Base-by-base conservation (phyloP, 2,888 invertebrate species). In the Tenthredo notha region DNA sequence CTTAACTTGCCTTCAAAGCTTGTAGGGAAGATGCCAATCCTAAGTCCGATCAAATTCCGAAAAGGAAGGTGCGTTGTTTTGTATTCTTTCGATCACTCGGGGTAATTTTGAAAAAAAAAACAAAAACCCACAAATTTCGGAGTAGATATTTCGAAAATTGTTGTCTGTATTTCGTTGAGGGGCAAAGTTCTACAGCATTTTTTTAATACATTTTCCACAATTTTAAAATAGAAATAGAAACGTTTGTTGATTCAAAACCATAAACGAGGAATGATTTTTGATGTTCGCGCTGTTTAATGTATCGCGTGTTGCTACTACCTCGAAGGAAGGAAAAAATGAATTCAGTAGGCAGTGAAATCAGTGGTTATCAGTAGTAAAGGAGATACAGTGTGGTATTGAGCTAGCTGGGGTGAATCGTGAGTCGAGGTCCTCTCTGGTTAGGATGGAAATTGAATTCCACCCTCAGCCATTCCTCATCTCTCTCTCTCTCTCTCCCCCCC, bases 361-460 rank as follows among this genome's bases (percentile, higher is more conserved):
- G 85, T 61, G 85, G 85, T 85, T 85, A 85, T 85, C 85, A 84
- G 83, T 72, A 61, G 54, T 61, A 37, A 75, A 84, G 85, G 82
- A 85, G 83, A 85, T 84, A 84, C 85, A 80, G 85, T 85, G 65
- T 85, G 85, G 88, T 87, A 86, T 86, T 85, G 86, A 84, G 87
- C 86, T 87, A 78, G 85, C 77, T 80, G 70, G 78, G 82, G 74
- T 85, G 84, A 83, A 65, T 58, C 87, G 85, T 85, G 86, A 86
- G 86, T 89, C 86, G 86, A 87, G 86, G 87, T 85, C 80, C 85
- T 90, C 88, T 88, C 88, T 89, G 89, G 90, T 89, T 89, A 88
- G 88, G 89, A 91, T 90, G 90, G 90, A 90, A 90, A 91, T 91
- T 90, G 89, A 91, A 90, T 91, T 91, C 90, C 88, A 88, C 89